phyloP scores from a whole-genome alignment of 1,140 invertebrate species.

The Brachystomella parvula region DNA sequence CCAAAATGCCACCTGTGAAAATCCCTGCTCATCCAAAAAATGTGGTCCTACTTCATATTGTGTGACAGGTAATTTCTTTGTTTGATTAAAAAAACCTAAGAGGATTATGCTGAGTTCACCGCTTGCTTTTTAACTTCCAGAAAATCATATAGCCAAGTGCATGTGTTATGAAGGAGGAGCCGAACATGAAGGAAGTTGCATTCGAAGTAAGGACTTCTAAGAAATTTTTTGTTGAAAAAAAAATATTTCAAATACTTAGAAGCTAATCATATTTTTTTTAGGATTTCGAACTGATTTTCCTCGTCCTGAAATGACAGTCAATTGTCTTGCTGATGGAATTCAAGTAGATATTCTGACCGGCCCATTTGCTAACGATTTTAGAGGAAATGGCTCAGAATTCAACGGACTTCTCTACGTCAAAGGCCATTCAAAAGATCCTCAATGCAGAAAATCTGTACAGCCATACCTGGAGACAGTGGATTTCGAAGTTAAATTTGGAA shows the following conservation, averaged over 20 bases:
- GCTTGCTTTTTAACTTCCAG: conserved; percentile 48
- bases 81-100: conserved; percentile 40
- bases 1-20: conserved; percentile 57
- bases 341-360: conserved; percentile 71
- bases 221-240: conserved; percentile 40
- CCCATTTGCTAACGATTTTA: not conserved
- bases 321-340: conserved; percentile 82
- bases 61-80: conserved; percentile 48
- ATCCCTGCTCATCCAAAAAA: conserved; percentile 60
- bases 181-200: conserved; percentile 3
- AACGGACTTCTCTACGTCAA: conserved; percentile 89
- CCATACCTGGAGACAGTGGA: conserved; percentile 64
- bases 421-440: conserved; percentile 84
- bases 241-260: conserved; percentile 41
- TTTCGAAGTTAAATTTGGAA: conserved; percentile 85
- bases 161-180: conserved; percentile 57
- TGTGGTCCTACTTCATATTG: conserved; percentile 73
- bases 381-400: conserved; percentile 60
- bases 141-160: conserved; percentile 67
- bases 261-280: conserved; percentile 8
- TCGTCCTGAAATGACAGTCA: conserved; percentile 67
- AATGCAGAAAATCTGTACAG: conserved; percentile 71
- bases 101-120: conserved; percentile 67
- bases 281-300: conserved; percentile 70
- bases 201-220: not conserved